A percentile compares a stretch with the other conserved stretches of the same genome.
Conservation (phyloP, 2,797 vertebrate genomes). For the Gymnoscopelus braueri region DNA sequence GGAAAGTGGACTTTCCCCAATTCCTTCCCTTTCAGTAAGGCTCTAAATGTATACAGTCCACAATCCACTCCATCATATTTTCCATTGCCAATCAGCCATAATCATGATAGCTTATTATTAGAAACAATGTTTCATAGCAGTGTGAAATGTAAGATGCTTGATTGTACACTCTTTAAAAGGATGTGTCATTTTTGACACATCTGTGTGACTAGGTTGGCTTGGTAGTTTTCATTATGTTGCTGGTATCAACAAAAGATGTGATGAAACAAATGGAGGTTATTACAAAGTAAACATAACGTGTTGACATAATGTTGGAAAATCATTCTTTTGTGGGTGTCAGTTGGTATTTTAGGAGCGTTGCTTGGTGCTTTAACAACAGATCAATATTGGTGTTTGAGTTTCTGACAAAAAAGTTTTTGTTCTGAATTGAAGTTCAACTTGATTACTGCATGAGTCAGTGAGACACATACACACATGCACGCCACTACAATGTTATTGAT, state of each 20-base stretch:
- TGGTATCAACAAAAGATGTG: too few relatives aligned
- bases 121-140: slow-evolving; percentile 27
- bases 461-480: slow-evolving; percentile 22
- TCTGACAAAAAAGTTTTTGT: not conserved
- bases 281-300: too few relatives aligned
- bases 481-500: slow-evolving; percentile 1
- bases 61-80: slow-evolving; percentile 7
- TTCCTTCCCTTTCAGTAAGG: too few relatives aligned
- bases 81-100: slow-evolving; percentile 8
- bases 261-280: too few relatives aligned
- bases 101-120: slow-evolving; percentile 9
- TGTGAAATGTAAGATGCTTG: slow-evolving; percentile 32
- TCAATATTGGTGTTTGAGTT: not conserved
- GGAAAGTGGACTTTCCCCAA: too few relatives aligned
- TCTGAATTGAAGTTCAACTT: not conserved
- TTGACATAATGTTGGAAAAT: too few relatives aligned
- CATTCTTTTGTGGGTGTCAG: too few relatives aligned
- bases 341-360: too few relatives aligned
- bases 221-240: too few relatives aligned
- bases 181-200: too few relatives aligned
- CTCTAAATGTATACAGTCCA: not conserved
- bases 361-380: too few relatives aligned
- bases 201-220: too few relatives aligned
- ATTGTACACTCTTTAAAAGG: slow-evolving; percentile 24
- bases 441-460: slow-evolving; percentile 3